Evolutionary conservation across 2,113 vertebrate genomes (phyloP).

Genomic region (Centropus bengalensis): DNA sequence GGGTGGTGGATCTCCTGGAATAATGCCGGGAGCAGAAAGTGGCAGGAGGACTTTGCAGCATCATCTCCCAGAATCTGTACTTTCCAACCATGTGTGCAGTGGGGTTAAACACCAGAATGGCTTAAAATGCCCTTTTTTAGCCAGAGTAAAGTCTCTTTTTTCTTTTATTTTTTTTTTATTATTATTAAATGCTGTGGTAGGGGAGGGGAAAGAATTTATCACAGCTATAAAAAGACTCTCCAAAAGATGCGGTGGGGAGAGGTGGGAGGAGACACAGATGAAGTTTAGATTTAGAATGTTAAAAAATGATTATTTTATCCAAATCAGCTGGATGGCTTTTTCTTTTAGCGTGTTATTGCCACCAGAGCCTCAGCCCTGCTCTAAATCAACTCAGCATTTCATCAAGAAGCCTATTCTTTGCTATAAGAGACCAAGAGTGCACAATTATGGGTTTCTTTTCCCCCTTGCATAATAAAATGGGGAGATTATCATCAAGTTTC

Average conservation of each 20-base stretch:
- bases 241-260: slow-evolving; percentile 13
- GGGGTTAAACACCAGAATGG: not conserved
- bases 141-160: not conserved
- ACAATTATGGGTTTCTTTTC: slow-evolving; percentile 72
- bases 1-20: not conserved
- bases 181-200: not conserved
- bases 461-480: slow-evolving; percentile 67
- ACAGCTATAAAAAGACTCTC: slow-evolving; percentile 50
- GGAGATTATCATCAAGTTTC: slow-evolving; percentile 83
- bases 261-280: slow-evolving; percentile 18
- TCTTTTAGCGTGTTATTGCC: slow-evolving; percentile 58
- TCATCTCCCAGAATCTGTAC: not conserved
- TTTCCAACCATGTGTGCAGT: not conserved
- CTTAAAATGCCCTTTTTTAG: slow-evolving; percentile 1
- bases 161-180: not conserved
- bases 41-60: not conserved
- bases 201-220: not conserved
- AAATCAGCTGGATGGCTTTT: slow-evolving; percentile 64
- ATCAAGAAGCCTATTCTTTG: slow-evolving; percentile 77
- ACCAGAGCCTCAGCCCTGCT: slow-evolving; percentile 49
- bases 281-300: slow-evolving; percentile 60
- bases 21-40: not conserved
- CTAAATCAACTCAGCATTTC: slow-evolving; percentile 68
- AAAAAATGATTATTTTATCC: slow-evolving; percentile 72
- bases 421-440: slow-evolving; percentile 56